Percentiles rank a stretch among this genome's conserved stretches.
Conservation (phyloP, 1,140 invertebrate genomes). For the Sipha flava region DNA sequence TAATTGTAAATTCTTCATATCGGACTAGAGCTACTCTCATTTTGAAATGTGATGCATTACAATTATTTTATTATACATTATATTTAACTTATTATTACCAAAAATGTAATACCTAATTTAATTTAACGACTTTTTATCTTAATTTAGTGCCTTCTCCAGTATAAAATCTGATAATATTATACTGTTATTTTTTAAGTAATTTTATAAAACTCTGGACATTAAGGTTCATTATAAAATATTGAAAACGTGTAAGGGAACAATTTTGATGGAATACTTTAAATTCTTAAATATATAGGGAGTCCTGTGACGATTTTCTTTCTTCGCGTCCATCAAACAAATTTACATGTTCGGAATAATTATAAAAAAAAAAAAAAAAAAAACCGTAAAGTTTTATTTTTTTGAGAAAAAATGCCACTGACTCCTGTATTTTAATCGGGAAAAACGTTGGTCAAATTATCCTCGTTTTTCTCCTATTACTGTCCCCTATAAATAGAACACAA, state of each 20-base stretch:
- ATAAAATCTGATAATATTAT: not conserved
- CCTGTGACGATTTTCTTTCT: not conserved
- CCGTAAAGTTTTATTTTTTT: too few species aligned
- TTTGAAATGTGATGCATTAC: not conserved
- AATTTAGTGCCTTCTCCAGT: conserved; percentile 17
- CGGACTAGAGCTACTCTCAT: not conserved
- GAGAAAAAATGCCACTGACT: too few species aligned
- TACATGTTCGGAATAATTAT: too few species aligned
- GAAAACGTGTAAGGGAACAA: not conserved
- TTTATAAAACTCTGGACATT: not conserved
- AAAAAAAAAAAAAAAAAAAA: too few species aligned
- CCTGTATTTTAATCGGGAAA: too few species aligned
- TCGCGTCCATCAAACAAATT: not conserved
- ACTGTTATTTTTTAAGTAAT: not conserved
- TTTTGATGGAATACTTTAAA: not conserved
- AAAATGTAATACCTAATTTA: not conserved
- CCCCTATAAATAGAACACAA: too few species aligned
- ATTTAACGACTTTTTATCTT: not conserved
- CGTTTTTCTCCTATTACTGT: too few species aligned
- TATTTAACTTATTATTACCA: too few species aligned
- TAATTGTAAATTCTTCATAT: not conserved
- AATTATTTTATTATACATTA: not conserved
- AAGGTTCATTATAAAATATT: not conserved
- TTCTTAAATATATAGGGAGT: not conserved
- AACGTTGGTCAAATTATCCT: too few species aligned